Evolutionary conservation across 2,797 vertebrate genomes (phyloP), one percentile per base, ranked within the genome.

Genomic region (Poecilia velifera): DNA sequence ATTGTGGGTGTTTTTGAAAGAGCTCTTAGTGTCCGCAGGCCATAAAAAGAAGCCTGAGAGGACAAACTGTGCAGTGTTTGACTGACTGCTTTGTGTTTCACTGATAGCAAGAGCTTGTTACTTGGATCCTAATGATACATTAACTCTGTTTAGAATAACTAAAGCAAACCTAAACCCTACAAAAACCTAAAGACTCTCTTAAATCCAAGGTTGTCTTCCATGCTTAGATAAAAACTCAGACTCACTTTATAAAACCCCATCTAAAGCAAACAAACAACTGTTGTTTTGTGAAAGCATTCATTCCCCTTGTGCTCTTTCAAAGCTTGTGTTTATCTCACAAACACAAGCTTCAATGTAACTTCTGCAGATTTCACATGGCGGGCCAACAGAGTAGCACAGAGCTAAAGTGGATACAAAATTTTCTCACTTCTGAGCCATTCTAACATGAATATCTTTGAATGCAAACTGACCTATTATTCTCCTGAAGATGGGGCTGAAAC

Each of bases 51-150:
- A 20, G 31, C 70, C 43, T 70, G 71, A 77, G 72, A 71, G 36
- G 71, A 87, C 90, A 89, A 72, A 72, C 31, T 73, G 43, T 73
- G 85, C 76, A 53, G 70, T 90, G 77, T 88, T 79, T 81, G 68
- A 72, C 73, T 79, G 74, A 62, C 47, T 31, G 45, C 34, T 72
- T 31, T 25, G 64, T 70, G 71, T 71, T 81, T 82, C 39, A 18
- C 82, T 28, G 25, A 28, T 31, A 76, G 77, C 77, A 59, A 9
- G 36, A 86, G 80, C 81, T 81, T 41, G 74, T 64, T 81, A 74
- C 18, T 79, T 77, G 34, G 5, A 25, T 84, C 73, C 68, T 28
- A 73, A 57, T 74, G 76, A 86, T 78, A 82, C 72, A n/a, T 73
- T 14, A 68, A 76, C 9, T 57, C 51, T 78, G 55, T 34, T 22